Base-by-base conservation (phyloP, 2,113 vertebrate species). In the Syrmaticus mikado region DNA sequence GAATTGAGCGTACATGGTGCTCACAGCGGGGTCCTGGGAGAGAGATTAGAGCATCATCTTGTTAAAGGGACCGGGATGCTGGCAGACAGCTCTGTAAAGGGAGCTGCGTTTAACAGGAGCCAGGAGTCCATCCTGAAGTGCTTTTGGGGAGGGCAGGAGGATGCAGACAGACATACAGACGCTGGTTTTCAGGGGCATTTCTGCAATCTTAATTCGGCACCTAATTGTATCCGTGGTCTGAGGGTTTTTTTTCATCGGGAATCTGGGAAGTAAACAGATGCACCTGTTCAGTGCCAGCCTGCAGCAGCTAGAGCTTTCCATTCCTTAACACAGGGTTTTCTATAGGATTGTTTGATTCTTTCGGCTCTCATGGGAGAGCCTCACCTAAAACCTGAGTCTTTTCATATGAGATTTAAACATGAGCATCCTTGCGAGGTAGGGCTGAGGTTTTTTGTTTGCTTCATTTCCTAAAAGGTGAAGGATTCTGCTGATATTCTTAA, bases 261-360 rank as follows among this genome's bases (percentile, higher is more conserved):
- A 81, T 66, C 71, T 89, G 71, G 85, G 11, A 93, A 90, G 85
- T 92, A 90, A 96, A 83, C 65, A 86, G 66, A 75, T 57, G 89
- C 78, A 93, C 91, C 92, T 96, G 89, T 89, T 95, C 83, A 88
- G 75, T 94, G 80, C 76, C 85, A 84, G 48, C 43, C 27, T 85
- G 60, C 75, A 64, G 85, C 89, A 89, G 60, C 72, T 85, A 3
- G 0, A 1, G 53, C 40, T 92, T 81, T 22, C 38, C 64, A 18
- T 32, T 1, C 30, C 4, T 5, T 36, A 18, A 57, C 22, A 57
- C 71, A 65, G 53, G 24, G 3, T 34, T 93, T 91, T 43, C 60
- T 46, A 4, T 18, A 43, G 25, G 4, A 52, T 40, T 46, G 16
- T 15, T 11, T 17, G 62, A 40, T 81, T 64, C 2, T 0, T 52